Evolutionary conservation across 2,113 vertebrate genomes (phyloP), one percentile per base, ranked within the genome.

Genomic region (Osmerus mordax): DNA sequence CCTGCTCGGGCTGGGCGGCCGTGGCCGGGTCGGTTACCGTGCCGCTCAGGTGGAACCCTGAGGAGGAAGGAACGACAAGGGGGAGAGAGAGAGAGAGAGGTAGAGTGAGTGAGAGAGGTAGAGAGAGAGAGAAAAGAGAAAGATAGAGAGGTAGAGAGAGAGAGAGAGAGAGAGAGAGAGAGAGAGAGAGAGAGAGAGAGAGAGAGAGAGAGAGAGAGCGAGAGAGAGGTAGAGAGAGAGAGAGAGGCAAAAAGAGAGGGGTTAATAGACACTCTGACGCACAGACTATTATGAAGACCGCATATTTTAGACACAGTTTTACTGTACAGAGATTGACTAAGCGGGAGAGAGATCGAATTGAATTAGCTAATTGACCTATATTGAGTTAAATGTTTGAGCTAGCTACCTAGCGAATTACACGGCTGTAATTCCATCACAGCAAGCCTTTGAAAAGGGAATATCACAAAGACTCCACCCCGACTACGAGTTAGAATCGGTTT

Each of bases 31-130:
- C 97, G n/a, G 94, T 98, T 71, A 98, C 96, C 14, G 97, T 99
- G 89, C 97, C 97, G 32, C 96, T 99, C 86, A 99, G 92, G 81
- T 99, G 97, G 87, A 99, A 99, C 86, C 96, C 97, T 98, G 84
- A 28, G 0, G 1, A 28, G 67, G 74, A 47, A 59, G 74, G 72
- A 29, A 28, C 3, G 25, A 62, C 18, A n/a, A n/a, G n/a, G n/a
- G n/a, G n/a, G 36, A 28, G 8, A 13, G 15, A 52, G 36, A 71
- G 36, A 74, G 47, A 55, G 55, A 53, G 15, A 74, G 54, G 72
- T 4, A 70, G 7, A 19, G 19, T 2, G 54, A 4, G 25, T 5
- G 15, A 14, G 9, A 19, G 29, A 60, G 13, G 53, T 25, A 51
- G 55, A 71, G 69, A 73, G 72, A 66, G 70, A 74, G 47, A 72